A percentile compares a stretch with the other conserved stretches of the same genome.
These are phyloP conservation scores for Fragum sueziense DNA, from an alignment of 2,888 invertebrate species.

Conservation along the genomic window DNA sequence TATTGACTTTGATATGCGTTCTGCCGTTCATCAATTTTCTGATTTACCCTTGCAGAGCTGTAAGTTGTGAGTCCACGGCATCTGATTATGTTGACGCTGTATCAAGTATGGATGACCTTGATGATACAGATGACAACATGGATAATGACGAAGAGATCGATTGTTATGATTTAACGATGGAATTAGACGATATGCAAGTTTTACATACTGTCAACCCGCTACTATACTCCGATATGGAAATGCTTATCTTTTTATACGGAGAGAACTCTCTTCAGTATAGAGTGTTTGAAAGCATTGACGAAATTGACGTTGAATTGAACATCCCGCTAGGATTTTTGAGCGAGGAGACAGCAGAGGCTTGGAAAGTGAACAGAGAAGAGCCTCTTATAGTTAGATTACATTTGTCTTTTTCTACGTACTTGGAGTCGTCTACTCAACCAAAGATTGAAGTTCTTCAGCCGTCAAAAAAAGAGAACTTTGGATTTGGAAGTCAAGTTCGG, in stretches of 20 bases:
- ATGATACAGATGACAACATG: slow-evolving; percentile 54
- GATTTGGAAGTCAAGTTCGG: slow-evolving; percentile 73
- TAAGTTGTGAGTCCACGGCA: slow-evolving; percentile 63
- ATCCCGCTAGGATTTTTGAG: slow-evolving; percentile 62
- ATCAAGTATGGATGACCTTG: slow-evolving; percentile 60
- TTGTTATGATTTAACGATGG: slow-evolving; percentile 8
- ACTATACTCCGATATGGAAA: slow-evolving; percentile 69
- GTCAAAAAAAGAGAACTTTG: slow-evolving; percentile 73
- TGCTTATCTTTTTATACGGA: slow-evolving; percentile 64
- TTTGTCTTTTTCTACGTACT: slow-evolving; percentile 69
- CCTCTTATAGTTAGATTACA: slow-evolving; percentile 72
- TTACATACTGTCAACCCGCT: slow-evolving; percentile 43
- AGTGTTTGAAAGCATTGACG: slow-evolving; percentile 71
- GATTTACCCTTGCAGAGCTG: slow-evolving; percentile 52
- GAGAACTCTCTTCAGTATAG: slow-evolving; percentile 65
- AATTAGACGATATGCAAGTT: slow-evolving; percentile 35
- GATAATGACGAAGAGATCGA: slow-evolving; percentile 40
- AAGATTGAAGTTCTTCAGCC: slow-evolving; percentile 75
- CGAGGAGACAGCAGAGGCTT: slow-evolving; percentile 72
- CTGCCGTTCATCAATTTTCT: too few species aligned
- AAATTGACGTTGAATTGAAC: slow-evolving; percentile 74
- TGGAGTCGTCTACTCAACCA: slow-evolving; percentile 71
- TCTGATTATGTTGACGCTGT: slow-evolving; percentile 68
- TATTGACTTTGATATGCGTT: too few species aligned
- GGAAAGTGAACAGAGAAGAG: slow-evolving; percentile 70